These are phyloP conservation scores for Bruchidius siliquastri DNA, from an alignment of 2,888 invertebrate species.

Conservation along the genomic window DNA sequence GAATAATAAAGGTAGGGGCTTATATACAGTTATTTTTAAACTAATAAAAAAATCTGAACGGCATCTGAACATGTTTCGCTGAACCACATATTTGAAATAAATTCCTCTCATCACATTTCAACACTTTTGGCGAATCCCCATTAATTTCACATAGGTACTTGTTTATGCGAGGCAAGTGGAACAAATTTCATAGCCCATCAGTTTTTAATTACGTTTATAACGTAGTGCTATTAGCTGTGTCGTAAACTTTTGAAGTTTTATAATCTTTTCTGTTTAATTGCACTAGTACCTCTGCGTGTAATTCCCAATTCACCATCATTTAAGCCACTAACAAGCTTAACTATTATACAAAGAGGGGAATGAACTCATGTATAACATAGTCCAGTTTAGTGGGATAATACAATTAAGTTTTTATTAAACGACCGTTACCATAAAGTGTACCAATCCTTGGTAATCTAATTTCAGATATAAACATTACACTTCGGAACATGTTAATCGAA, in stretches of 20 bases:
- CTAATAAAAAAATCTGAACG: too few relatives aligned
- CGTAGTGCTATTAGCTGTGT: background rate
- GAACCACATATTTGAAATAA: background rate
- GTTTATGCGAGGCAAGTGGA: background rate
- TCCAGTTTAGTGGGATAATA: background rate
- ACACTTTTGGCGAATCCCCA: background rate
- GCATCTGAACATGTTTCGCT: too few relatives aligned
- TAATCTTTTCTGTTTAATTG: background rate
- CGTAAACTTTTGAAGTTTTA: background rate
- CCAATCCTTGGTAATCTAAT: background rate
- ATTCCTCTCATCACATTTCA: background rate
- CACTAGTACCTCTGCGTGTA: background rate
- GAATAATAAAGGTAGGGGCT: too few relatives aligned
- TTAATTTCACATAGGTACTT: background rate
- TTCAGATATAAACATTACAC: background rate
- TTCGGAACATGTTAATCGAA: background rate
- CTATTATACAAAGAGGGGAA: background rate
- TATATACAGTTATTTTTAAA: too few relatives aligned
- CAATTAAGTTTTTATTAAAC: background rate
- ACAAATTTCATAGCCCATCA: background rate
- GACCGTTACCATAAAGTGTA: background rate
- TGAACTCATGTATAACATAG: background rate
- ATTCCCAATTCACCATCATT: background rate
- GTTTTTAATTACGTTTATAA: background rate
- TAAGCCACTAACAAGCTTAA: background rate